Base-by-base conservation (phyloP, 2,888 invertebrate genomes). In the Marasmarcha lunaedactyla region DNA sequence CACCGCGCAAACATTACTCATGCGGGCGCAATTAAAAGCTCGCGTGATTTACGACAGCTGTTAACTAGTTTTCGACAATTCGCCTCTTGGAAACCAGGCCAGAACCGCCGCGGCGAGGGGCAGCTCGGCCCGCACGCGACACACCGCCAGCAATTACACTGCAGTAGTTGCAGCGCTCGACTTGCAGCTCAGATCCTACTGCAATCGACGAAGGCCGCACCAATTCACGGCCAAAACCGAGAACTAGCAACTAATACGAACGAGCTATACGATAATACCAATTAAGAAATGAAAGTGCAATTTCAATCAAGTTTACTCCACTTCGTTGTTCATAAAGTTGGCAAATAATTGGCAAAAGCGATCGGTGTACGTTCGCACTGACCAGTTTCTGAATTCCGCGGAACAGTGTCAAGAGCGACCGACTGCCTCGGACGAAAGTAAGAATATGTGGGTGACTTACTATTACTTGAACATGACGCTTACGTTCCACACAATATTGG, bases 1-100 rank as follows among this genome's bases (percentile, higher is more conserved):
- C 30, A 38, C 36, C 52, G 50, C 49, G 52, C 52, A 42, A 49
- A 42, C 42, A 14, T 41, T 44, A 42, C 46, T 44, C 45, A 44
- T 47, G 40, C 33, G 36, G 14, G 36, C 37, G 35, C 41, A 39
- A 26, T 40, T 26, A 14, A 45, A 40, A 43, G 39, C 37, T 46
- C 40, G 36, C 48, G 50, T 50, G 52, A 48, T 41, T 41, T 33
- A 43, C 13, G 27, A 35, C 43, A 40, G 39, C 44, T 46, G 27
- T 30, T 11, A 30, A 30, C 30, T 30, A 30, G 30, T 7, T n/a
- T 11, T 30, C 30, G 11, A 30, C 11, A 30, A 30, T n/a, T n/a
- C 2, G 25, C 6, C 25, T 25, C n/a, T 30, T 11, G 30, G 30
- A 30, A 30, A n/a, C 11, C 11, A 11, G 30, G 30, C n/a, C 30